Percentiles rank a stretch among this genome's conserved stretches.
phyloP scores from a whole-genome alignment of 2,113 vertebrate genomes.

The Scalopus aquaticus region DNA sequence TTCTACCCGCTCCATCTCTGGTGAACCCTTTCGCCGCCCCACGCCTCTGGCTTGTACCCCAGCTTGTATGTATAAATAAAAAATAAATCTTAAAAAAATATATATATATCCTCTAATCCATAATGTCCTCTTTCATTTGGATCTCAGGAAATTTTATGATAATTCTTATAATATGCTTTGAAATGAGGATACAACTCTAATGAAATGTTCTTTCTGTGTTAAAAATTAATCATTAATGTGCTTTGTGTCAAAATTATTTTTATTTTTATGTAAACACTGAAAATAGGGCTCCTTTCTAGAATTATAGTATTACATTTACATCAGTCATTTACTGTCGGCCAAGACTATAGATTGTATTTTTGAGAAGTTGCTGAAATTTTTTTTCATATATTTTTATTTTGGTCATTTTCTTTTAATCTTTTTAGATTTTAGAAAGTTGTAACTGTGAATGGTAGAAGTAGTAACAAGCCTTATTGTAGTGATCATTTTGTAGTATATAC shows the following conservation, averaged over 20 bases:
- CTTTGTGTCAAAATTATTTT: not conserved
- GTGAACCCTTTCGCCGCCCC: no score
- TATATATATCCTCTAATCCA: not conserved
- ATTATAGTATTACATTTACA: not conserved
- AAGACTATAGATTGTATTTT: not conserved
- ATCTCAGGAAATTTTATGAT: conserved; percentile 19
- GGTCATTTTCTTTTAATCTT: not conserved
- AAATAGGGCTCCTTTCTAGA: conserved; percentile 2
- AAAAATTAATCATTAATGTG: not conserved
- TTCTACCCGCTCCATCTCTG: no score
- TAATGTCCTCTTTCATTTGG: not conserved
- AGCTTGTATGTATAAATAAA: no score
- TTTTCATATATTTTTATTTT: not conserved
- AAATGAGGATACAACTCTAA: not conserved
- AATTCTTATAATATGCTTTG: conserved; percentile 20
- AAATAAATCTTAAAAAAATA: no score
- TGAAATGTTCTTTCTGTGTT: not conserved
- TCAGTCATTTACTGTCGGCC: not conserved
- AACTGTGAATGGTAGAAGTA: not conserved
- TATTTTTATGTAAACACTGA: not conserved
- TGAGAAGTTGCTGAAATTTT: conserved; percentile 2
- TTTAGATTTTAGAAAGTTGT: not conserved
- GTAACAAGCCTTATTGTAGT: not conserved
- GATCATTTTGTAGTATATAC: not conserved
- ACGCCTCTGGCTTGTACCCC: no score